Conservation (phyloP, 2,113 vertebrate species). For the Oryzias melastigma region DNA sequence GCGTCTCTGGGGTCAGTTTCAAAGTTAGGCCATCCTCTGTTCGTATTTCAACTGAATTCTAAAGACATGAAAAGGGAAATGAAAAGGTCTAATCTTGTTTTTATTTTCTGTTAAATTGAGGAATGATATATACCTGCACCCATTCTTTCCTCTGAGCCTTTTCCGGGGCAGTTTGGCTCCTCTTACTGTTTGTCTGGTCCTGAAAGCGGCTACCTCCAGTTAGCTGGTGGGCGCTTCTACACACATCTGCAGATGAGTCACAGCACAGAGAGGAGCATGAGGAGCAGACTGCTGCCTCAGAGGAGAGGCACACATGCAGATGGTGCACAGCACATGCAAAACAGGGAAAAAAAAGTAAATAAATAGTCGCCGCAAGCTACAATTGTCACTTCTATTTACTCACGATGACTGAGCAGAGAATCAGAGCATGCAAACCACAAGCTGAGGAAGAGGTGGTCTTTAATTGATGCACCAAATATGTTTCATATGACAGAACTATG, state of each 20-base stretch:
- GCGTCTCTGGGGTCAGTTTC: slow-evolving; percentile 75
- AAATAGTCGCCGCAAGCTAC: slow-evolving; percentile 45
- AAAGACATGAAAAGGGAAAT: slow-evolving; percentile 27
- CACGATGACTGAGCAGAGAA: slow-evolving; percentile 35
- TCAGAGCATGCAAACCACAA: slow-evolving; percentile 33
- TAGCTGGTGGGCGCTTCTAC: slow-evolving; percentile 62
- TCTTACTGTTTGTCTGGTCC: slow-evolving; percentile 43
- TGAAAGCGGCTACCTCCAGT: slow-evolving; percentile 52
- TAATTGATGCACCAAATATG: slow-evolving; percentile 34
- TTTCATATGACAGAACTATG: slow-evolving; percentile 7
- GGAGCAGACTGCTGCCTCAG: slow-evolving; percentile 37
- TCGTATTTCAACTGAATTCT: slow-evolving; percentile 88
- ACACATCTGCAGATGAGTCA: slow-evolving; percentile 69
- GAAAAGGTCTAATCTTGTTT: neutral
- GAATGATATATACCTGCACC: slow-evolving; percentile 81
- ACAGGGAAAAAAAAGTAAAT: slow-evolving; percentile 3
- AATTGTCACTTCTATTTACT: slow-evolving; percentile 67
- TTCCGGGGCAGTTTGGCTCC: slow-evolving; percentile 80
- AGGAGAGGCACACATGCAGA: slow-evolving; percentile 56
- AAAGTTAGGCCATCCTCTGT: slow-evolving; percentile 81
- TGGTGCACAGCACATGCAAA: slow-evolving; percentile 50
- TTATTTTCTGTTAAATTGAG: neutral
- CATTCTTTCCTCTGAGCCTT: slow-evolving; percentile 87
- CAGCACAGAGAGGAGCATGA: slow-evolving; percentile 55
- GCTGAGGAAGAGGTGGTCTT: slow-evolving; percentile 33